Conservation (phyloP, 2,888 invertebrate species). For the Digitonthophagus gazella region DNA sequence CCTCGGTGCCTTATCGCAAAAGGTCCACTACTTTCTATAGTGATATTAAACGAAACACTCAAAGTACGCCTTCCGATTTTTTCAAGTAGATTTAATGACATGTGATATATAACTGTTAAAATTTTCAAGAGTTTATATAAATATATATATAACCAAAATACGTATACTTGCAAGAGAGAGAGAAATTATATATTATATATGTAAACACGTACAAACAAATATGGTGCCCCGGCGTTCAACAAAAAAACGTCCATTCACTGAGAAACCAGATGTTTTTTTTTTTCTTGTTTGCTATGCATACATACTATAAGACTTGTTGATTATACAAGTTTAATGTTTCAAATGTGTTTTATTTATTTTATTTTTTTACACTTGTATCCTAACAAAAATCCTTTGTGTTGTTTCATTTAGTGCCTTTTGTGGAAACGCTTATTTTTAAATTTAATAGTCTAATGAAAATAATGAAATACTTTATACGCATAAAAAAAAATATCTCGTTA, state of each 20-base stretch:
- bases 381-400: no score
- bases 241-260: neutral
- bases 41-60: neutral
- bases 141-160: neutral
- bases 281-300: neutral
- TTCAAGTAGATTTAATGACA: neutral
- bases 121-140: neutral
- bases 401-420: no score
- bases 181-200: neutral
- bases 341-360: neutral
- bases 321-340: neutral
- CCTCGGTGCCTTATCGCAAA: neutral
- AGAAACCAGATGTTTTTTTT: neutral
- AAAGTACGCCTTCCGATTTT: neutral
- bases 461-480: no score
- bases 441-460: no score
- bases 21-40: neutral
- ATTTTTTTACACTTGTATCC: no score
- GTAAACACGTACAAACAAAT: neutral
- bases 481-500: no score
- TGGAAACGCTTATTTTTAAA: no score
- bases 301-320: neutral
- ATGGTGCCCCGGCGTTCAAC: neutral
- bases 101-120: neutral
- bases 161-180: neutral